phyloP scores from a whole-genome alignment of 2,113 vertebrate genomes.

The Ginglymostoma cirratum region DNA sequence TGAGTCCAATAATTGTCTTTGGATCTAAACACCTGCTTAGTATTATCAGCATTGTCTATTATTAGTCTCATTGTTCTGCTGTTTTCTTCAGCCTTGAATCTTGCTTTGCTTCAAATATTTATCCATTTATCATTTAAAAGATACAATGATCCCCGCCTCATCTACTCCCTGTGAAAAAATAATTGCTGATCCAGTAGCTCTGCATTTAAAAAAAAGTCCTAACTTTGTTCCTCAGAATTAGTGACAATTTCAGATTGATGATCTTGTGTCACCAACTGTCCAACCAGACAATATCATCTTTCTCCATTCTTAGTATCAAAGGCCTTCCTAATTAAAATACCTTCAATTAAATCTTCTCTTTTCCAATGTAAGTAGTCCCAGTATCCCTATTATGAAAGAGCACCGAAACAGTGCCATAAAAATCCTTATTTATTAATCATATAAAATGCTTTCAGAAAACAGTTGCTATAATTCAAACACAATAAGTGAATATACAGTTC shows the following conservation, averaged over 20 bases:
- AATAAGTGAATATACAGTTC: background rate
- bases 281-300: background rate
- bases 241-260: background rate
- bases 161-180: background rate
- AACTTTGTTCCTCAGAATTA: background rate
- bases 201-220: background rate
- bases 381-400: background rate
- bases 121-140: background rate
- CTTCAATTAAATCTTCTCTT: background rate
- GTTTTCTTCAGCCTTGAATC: background rate
- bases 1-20: background rate
- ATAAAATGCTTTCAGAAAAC: background rate
- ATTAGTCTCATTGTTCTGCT: background rate
- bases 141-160: background rate
- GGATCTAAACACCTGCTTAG: background rate
- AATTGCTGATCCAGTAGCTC: background rate
- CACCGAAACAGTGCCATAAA: background rate
- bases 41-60: background rate
- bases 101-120: background rate
- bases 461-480: background rate
- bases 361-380: background rate
- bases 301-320: background rate
- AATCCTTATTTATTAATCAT: background rate
- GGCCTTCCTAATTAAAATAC: background rate
- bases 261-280: background rate